Evolutionary conservation across 2,888 invertebrate genomes (phyloP).

Genomic region (Dusona sp.): DNA sequence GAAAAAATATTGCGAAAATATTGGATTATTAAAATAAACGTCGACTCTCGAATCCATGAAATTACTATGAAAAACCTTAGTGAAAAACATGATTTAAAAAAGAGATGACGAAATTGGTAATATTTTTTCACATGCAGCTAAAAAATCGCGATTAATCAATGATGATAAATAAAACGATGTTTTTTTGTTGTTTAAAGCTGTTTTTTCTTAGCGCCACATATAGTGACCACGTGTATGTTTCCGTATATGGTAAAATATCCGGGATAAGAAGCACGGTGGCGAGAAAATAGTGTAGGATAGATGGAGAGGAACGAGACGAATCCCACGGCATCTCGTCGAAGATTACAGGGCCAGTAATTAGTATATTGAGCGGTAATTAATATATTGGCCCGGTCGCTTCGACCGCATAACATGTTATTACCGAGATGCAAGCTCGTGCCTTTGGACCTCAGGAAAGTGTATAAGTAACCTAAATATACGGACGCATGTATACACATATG

Average conservation of each 20-base stretch:
- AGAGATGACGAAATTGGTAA: no score
- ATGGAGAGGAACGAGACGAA: constrained; percentile 56
- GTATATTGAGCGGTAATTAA: constrained; percentile 83
- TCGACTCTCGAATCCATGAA: no score
- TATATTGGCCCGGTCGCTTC: constrained; percentile 78
- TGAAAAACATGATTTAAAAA: no score
- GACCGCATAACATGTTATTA: constrained; percentile 80
- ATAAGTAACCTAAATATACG: constrained; percentile 51
- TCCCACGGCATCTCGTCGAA: constrained; percentile 76
- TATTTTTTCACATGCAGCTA: no score
- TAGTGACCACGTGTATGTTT: not conserved
- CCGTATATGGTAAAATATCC: constrained; percentile 38
- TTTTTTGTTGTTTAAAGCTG: not conserved
- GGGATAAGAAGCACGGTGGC: not conserved
- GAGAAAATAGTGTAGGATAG: not conserved
- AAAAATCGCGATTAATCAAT: not conserved
- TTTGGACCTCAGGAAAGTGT: constrained; percentile 73
- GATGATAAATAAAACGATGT: not conserved
- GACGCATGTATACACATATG: constrained; percentile 12
- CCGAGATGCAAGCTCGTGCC: constrained; percentile 68
- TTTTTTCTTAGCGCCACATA: not conserved
- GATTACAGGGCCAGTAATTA: constrained; percentile 83
- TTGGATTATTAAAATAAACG: no score
- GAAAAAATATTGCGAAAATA: no score
- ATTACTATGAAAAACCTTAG: no score